phyloP scores from a whole-genome alignment of 2,888 invertebrate species.

The Limnephilus marmoratus region DNA sequence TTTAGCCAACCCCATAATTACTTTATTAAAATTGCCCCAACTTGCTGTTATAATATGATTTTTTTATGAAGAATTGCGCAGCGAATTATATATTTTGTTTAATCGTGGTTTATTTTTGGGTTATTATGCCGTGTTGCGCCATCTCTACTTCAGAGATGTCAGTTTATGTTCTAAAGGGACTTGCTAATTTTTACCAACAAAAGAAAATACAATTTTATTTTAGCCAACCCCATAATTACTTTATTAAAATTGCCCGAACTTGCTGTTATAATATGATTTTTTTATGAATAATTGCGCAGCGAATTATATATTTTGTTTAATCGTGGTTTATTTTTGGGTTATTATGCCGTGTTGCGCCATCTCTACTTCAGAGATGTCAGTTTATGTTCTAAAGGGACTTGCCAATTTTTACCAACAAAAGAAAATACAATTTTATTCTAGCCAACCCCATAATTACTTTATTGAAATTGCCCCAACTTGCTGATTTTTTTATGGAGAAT shows the following conservation, averaged over 20 bases:
- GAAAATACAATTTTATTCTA: not conserved
- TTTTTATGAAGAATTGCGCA: too few species aligned
- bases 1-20: not conserved
- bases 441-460: not conserved
- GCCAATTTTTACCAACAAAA: not conserved
- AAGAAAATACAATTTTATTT: not conserved
- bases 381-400: not conserved
- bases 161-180: not conserved
- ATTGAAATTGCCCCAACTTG: not conserved
- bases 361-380: not conserved
- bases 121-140: too few species aligned
- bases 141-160: not conserved
- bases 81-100: too few species aligned
- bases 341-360: too few species aligned
- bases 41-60: not conserved
- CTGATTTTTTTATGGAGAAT: not conserved
- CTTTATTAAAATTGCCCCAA: not conserved
- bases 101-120: too few species aligned
- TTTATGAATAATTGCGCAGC: too few species aligned
- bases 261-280: not conserved
- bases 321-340: too few species aligned
- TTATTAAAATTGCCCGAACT: not conserved
- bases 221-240: not conserved
- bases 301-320: too few species aligned
- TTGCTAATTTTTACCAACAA: slow-evolving; percentile 2